Evolutionary conservation across 2,888 invertebrate genomes (phyloP).

Genomic region (Rhagonycha lutea): DNA sequence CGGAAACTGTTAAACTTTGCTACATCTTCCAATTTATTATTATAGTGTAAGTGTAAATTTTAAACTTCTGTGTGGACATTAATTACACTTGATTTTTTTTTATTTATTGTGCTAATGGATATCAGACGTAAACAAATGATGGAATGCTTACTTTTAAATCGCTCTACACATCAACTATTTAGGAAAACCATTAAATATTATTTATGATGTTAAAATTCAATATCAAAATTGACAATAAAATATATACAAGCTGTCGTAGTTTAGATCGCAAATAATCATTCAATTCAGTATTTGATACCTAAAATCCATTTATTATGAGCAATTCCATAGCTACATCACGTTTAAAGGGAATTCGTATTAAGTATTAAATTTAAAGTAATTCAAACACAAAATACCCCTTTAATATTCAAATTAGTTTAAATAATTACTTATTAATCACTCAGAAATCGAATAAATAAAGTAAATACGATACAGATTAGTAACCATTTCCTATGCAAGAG

Average conservation of each 20-base stretch:
- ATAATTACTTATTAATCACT: not conserved
- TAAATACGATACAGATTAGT: not conserved
- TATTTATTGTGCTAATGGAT: not conserved
- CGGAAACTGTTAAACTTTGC: not conserved
- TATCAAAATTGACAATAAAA: conserved; percentile 5
- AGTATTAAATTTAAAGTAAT: not conserved
- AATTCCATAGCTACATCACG: not conserved
- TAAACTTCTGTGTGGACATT: not conserved
- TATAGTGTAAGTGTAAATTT: not conserved
- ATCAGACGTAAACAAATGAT: not conserved
- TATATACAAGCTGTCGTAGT: conserved; percentile 1
- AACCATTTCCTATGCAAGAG: conserved; percentile 1
- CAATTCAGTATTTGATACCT: not conserved
- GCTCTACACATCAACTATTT: conserved; percentile 8
- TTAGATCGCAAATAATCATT: not conserved
- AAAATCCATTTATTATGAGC: not conserved
- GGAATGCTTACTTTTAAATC: not conserved
- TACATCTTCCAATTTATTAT: not conserved
- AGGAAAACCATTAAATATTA: conserved; percentile 13
- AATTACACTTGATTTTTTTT: not conserved
- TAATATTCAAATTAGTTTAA: not conserved
- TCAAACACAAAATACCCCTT: not conserved
- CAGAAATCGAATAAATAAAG: not conserved
- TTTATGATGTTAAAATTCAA: conserved; percentile 6
- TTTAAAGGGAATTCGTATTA: not conserved